Base-by-base conservation (phyloP, 1,140 invertebrate genomes). In the Tribolium madens region DNA sequence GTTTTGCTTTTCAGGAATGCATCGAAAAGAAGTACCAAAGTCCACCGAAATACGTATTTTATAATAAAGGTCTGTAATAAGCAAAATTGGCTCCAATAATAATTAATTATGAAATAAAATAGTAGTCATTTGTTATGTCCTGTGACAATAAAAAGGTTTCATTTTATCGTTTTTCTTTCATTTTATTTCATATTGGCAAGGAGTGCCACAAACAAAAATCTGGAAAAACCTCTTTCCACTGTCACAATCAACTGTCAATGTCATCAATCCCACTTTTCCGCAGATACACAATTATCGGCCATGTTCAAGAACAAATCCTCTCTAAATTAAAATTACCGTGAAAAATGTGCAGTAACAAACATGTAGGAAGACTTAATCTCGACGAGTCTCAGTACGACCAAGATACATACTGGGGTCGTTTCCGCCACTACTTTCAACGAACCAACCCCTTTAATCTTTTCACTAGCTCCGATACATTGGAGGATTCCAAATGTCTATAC, bases 1-100 rank as follows among this genome's bases (percentile, higher is more conserved):
- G n/a, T 50, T 1, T 3, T 50, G 10, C 1, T 50, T 50, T 50
- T 3, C 15, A 50, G 48, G 48, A 50, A 7, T 0, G 0, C 2
- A 7, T 17, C 13, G 48, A 50, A 3, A 50, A 50, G 13, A 14
- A 15, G 15, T 50, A 13, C 26, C 0, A 36, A 36, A 26, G 2
- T 50, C 71, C 21, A 47, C 13, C 33, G n/a, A 26, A 46, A 15
- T 48, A 47, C 70, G 18, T 76, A 46, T 53, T 31, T 47, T 31
- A 14, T 53, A 69, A 68, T 78, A 15, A 17, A 50, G 48, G 48
- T 10, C 13, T 50, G 13, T 50, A 42, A 42, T 42, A 50, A 50
- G 15, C 10, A 9, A 50, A 4, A 50, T 1, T 14, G 21, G 21
- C 21, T 3, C 48, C 48, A 17, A 50, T 50, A 17, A 50, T 42